A percentile compares a stretch with the other conserved stretches of the same genome.
phyloP scores from a whole-genome alignment of 2,888 invertebrate genomes.

The Xiphydria camelus region DNA sequence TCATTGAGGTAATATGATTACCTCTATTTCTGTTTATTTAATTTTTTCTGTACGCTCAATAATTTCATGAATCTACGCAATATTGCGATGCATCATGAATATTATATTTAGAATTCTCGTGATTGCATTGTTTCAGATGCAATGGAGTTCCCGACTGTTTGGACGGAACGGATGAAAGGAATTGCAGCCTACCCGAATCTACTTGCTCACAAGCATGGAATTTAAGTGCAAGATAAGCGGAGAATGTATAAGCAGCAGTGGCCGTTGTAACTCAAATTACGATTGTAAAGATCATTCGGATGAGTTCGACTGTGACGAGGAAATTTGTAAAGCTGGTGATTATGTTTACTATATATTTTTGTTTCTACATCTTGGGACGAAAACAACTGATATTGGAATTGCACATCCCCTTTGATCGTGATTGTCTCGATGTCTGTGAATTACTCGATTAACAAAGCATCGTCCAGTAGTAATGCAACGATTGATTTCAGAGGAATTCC shows the following conservation, averaged over 20 bases:
- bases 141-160: slow-evolving; percentile 62
- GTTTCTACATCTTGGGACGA: too few relatives aligned
- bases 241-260: slow-evolving; percentile 57
- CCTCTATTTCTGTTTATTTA: too few relatives aligned
- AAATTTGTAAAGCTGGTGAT: slow-evolving; percentile 25
- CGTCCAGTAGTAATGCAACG: too few relatives aligned
- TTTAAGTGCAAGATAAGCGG: slow-evolving; percentile 62
- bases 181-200: slow-evolving; percentile 59
- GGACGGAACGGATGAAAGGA: slow-evolving; percentile 63
- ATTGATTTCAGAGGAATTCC: slow-evolving; percentile 57
- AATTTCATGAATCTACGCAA: too few relatives aligned
- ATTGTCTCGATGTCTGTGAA: too few relatives aligned
- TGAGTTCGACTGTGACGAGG: slow-evolving; percentile 60
- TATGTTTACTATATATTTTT: too few relatives aligned
- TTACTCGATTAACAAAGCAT: too few relatives aligned
- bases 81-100: not conserved
- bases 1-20: too few relatives aligned
- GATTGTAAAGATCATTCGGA: slow-evolving; percentile 66
- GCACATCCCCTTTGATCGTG: too few relatives aligned
- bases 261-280: slow-evolving; percentile 60
- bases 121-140: slow-evolving; percentile 50
- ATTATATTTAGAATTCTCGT: slow-evolving; percentile 9
- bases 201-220: slow-evolving; percentile 49
- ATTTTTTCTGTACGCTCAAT: too few relatives aligned
- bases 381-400: too few relatives aligned